Evolutionary conservation across 2,113 vertebrate genomes (phyloP).

Genomic region (Microtus oregoni): DNA sequence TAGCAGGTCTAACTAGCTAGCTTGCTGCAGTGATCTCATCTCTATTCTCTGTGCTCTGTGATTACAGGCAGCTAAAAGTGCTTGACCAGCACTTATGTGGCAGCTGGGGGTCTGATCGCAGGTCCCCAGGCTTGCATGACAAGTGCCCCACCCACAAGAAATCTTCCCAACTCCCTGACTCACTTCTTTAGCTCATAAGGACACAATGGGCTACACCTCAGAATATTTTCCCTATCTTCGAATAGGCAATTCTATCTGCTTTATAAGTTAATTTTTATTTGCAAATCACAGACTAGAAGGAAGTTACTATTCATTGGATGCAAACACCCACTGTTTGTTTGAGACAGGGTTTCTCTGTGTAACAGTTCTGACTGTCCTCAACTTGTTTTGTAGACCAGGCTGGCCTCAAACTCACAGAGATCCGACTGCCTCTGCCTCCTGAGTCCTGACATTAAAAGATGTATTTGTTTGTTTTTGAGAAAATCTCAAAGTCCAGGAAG

Average conservation of each 20-base stretch:
- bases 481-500: background rate
- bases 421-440: too few relatives aligned
- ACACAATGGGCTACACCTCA: background rate
- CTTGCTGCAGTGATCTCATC: background rate
- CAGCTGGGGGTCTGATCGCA: background rate
- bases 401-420: too few relatives aligned
- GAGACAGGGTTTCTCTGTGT: too few relatives aligned
- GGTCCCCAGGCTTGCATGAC: background rate
- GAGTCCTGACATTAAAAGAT: too few relatives aligned
- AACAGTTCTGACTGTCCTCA: too few relatives aligned
- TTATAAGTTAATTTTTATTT: conserved; percentile 28
- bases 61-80: background rate
- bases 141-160: background rate
- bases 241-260: background rate
- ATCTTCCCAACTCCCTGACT: background rate
- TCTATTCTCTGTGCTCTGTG: background rate
- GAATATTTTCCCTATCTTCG: background rate
- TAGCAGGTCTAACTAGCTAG: background rate
- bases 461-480: background rate
- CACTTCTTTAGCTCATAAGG: background rate
- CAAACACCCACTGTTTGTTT: background rate
- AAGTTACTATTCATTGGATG: background rate
- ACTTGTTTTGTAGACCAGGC: too few relatives aligned
- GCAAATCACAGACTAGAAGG: conserved; percentile 2
- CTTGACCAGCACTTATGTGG: background rate